Evolutionary conservation across 2,888 invertebrate species (phyloP), one percentile per base, ranked within the genome.

Genomic region (Argyresthia goedartella): DNA sequence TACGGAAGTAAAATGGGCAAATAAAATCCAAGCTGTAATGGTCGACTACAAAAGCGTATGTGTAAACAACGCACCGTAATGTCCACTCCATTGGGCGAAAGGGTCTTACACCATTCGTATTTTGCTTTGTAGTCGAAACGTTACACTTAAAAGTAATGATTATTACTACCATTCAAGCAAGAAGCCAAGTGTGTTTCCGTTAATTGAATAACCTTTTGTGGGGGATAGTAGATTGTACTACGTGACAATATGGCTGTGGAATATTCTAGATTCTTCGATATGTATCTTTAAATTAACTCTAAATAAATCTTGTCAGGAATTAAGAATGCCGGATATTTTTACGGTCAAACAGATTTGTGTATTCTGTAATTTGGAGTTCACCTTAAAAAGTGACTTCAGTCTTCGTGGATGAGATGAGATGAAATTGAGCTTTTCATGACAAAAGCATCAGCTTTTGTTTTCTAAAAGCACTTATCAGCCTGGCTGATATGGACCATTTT

Each of bases 71-170:
- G 34, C 47, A 13, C 47, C 34, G 13, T 47, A 47, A 47, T 47
- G 47, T 47, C 34, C 34, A 47, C 47, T 47, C 13, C 34, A 34
- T 39, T 44, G 44, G 9, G 13, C 15, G 34, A 49, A 49, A 49
- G 41, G 49, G 42, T 41, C 49, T 33, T 16, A 42, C n/a, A 11
- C 50, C 36, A 50, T 50, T 44, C 44, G 44, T 50, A 50, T 50
- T 50, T 50, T 50, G 50, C 15, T 50, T 49, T 50, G 50, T 41
- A 33, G 50, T 50, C 25, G 51, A 50, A 46, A 14, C 52, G 54
- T 57, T 56, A 56, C 68, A 67, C 69, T 76, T 70, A 70, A 61
- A 61, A 61, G 69, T 73, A 76, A 80, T 73, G 75, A 78, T 76
- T 74, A 80, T 73, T 59, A 68, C 67, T 58, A 62, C 65, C 69